A percentile compares a stretch with the other conserved stretches of the same genome.
phyloP scores from a whole-genome alignment of 1,140 invertebrate genomes.

The Papilio polyxenes region DNA sequence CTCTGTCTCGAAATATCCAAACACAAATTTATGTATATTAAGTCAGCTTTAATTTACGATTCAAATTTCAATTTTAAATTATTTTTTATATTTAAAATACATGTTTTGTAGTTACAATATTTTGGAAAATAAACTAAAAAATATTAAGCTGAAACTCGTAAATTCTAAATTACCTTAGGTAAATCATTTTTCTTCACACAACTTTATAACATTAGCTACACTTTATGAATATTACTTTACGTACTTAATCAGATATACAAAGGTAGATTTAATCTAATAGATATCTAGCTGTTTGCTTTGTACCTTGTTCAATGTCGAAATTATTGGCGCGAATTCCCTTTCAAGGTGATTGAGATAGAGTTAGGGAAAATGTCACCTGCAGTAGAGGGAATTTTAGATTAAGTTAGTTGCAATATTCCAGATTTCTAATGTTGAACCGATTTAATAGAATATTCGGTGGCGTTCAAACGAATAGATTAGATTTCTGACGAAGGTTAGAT shows the following conservation, averaged over 20 bases:
- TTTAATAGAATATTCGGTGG: background rate
- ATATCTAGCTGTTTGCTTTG: background rate
- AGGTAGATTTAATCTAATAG: background rate
- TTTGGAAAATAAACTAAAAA: too few relatives aligned
- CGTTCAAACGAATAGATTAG: too few relatives aligned
- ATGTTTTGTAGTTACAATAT: too few relatives aligned
- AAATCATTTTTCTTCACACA: background rate
- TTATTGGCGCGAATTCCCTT: background rate
- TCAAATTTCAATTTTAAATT: background rate
- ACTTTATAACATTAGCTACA: background rate
- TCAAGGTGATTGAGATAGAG: background rate
- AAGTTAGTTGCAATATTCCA: background rate
- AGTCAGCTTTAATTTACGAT: background rate
- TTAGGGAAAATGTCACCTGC: background rate
- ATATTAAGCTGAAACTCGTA: too few relatives aligned
- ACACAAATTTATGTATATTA: background rate
- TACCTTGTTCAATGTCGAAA: background rate
- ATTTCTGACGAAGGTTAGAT: background rate
- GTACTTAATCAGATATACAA: too few relatives aligned
- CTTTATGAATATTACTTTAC: too few relatives aligned
- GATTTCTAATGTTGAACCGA: background rate
- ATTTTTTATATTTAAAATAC: too few relatives aligned
- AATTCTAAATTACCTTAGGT: too few relatives aligned
- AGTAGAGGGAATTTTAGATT: background rate
- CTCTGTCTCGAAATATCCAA: background rate